A percentile compares a stretch with the other conserved stretches of the same genome.
Evolutionary conservation across 2,888 invertebrate species (phyloP).

Genomic region (Dryococelus australis): DNA sequence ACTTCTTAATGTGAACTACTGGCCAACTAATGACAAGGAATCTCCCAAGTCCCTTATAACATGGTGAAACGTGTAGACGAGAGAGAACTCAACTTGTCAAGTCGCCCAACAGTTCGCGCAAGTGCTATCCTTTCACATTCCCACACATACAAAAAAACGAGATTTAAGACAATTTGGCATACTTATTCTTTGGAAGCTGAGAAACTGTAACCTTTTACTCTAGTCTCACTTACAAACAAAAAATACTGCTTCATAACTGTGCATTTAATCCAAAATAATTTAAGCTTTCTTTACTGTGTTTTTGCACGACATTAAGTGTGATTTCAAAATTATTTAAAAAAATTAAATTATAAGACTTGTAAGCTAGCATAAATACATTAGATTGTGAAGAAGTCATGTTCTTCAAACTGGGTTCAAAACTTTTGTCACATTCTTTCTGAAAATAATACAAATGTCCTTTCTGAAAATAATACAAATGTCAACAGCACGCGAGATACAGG

Average conservation of each 20-base stretch:
- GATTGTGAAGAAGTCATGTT: background rate
- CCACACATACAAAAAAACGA: no score
- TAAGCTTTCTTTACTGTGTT: no score
- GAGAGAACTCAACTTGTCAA: background rate
- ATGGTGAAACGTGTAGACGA: constrained; percentile 16
- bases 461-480: background rate
- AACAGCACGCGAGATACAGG: background rate
- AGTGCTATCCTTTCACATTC: background rate
- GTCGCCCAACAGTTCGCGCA: background rate
- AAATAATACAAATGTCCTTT: background rate
- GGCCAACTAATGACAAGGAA: background rate
- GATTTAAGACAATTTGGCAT: no score
- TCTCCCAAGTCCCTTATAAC: background rate
- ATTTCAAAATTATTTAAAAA: background rate
- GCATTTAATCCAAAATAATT: background rate
- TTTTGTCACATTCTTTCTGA: background rate
- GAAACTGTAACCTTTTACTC: background rate
- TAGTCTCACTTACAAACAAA: background rate
- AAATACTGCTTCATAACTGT: background rate
- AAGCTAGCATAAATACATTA: background rate
- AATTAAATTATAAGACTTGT: no score
- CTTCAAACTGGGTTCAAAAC: background rate
- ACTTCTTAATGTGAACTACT: background rate
- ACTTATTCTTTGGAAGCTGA: background rate
- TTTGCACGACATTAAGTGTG: background rate